phyloP scores from a whole-genome alignment of 2,113 vertebrate genomes.

The Myxocyprinus asiaticus region DNA sequence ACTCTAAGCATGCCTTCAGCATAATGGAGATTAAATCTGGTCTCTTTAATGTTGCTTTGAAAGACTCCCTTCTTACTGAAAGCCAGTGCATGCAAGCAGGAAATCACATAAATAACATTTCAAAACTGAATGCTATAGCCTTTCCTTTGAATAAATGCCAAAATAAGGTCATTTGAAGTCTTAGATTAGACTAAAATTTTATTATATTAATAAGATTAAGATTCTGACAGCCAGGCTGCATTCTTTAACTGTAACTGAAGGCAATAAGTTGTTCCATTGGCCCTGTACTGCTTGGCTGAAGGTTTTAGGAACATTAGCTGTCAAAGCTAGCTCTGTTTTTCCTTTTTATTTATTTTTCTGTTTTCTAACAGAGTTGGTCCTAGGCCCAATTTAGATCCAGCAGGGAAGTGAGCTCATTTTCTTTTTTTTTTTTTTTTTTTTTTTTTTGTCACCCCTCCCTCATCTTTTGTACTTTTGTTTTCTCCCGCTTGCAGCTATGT shows the following conservation, averaged over 20 bases:
- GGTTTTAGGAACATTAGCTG: constrained; percentile 53
- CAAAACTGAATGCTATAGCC: neutral
- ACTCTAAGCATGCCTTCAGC: constrained; percentile 5
- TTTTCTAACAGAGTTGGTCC: constrained; percentile 60
- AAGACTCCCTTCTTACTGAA: neutral
- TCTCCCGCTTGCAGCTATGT: neutral
- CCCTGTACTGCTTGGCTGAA: constrained; percentile 31
- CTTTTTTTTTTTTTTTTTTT: constrained; percentile 57
- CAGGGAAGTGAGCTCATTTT: constrained; percentile 62
- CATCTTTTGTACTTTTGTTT: constrained; percentile 42
- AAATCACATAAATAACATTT: constrained; percentile 18
- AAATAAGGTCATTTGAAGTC: constrained; percentile 38
- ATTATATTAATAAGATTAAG: no score
- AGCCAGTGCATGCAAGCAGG: neutral
- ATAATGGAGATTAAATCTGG: neutral
- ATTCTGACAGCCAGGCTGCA: no score
- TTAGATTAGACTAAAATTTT: no score
- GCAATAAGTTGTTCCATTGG: no score
- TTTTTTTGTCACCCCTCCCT: constrained; percentile 47
- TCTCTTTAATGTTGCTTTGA: neutral
- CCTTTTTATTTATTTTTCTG: constrained; percentile 21
- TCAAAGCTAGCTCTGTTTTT: constrained; percentile 43
- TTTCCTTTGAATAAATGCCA: constrained; percentile 9
- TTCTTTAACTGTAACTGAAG: no score
- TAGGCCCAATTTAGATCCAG: constrained; percentile 62